Base-by-base conservation (phyloP, 2,888 invertebrate species). In the Sphecodes monilicornis region DNA sequence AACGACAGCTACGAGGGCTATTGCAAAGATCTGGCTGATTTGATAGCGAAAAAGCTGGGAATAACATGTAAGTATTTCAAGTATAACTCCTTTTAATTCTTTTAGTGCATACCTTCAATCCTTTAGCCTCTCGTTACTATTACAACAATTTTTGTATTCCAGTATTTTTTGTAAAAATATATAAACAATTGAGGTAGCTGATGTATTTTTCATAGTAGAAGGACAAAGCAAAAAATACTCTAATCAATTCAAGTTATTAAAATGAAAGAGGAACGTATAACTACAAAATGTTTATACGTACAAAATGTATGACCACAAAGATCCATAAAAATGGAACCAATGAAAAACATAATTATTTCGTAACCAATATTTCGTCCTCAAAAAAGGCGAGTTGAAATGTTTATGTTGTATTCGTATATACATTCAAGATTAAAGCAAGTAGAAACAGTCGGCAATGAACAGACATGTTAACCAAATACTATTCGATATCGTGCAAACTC, bases 1-100 rank as follows among this genome's bases (percentile, higher is more conserved):
- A 98, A 98, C 92, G 97, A 98, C 86, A 96, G 97, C 69, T 98
- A 97, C 93, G 97, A 98, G 93, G 99, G 99, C 75, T 99, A 98
- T 94, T 98, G 98, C 95, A 98, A 98, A 93, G 99, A 99, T 94
- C 95, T 99, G 60, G 97, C 98, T 4, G 97, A 98, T 91, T 95
- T 98, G 86, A 96, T 99, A 85, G 96, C 98, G 0, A 97, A 97
- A 91, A 97, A 96, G 93, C 96, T 98, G 85, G 97, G 97, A 80
- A 98, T 98, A 89, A 97, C 97, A 94, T 98, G 98, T 98, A 95
- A 96, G 97, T 96, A 54, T 77, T 36, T 10, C 13, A 13, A n/a
- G 29, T 8, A 64, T 11, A n/a, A 50, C n/a, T 50, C n/a, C n/a
- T 6, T n/a, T 36, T 22, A 39, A 36, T 39, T 11, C n/a, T 10